Conservation (phyloP, 2,888 invertebrate genomes). For the Spodoptera exigua region DNA sequence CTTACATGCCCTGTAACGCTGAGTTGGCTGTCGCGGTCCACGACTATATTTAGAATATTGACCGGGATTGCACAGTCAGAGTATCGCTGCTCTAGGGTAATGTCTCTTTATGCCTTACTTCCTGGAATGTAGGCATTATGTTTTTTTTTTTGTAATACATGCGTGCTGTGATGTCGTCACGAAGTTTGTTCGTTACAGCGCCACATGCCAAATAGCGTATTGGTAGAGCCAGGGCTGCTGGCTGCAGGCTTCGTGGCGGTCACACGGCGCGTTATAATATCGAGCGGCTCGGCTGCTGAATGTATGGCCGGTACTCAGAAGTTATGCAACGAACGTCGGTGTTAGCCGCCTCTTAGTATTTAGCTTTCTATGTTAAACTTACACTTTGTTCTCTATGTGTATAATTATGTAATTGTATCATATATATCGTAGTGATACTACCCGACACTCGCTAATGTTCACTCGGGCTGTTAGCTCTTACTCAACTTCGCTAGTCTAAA, state of each 20-base stretch:
- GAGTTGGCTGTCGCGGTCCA: slow-evolving; percentile 12
- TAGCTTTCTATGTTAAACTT: slow-evolving; percentile 23
- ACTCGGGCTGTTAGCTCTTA: slow-evolving; percentile 34
- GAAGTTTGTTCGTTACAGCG: slow-evolving; percentile 27
- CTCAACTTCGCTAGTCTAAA: slow-evolving; percentile 53
- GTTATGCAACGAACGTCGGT: slow-evolving; percentile 10
- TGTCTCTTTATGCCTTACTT: slow-evolving; percentile 14
- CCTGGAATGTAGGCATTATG: slow-evolving; percentile 14
- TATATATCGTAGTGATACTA: slow-evolving; percentile 13
- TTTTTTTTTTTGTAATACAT: slow-evolving; percentile 21
- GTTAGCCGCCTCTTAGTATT: slow-evolving; percentile 12
- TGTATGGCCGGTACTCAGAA: slow-evolving; percentile 23
- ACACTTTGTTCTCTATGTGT: slow-evolving; percentile 18
- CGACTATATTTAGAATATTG: slow-evolving; percentile 17
- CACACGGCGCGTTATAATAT: slow-evolving; percentile 1
- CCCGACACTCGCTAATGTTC: slow-evolving; percentile 10
- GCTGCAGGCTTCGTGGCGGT: slow-evolving; percentile 17
- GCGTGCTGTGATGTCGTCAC: slow-evolving; percentile 13
- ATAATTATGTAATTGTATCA: slow-evolving; percentile 5
- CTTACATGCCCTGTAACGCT: background rate
- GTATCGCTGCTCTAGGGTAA: slow-evolving; percentile 7
- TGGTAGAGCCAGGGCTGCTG: slow-evolving; percentile 12
- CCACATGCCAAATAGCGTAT: slow-evolving; percentile 43
- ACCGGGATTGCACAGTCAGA: slow-evolving; percentile 12
- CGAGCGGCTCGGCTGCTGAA: slow-evolving; percentile 23